A percentile compares a stretch with the other conserved stretches of the same genome.
Evolutionary conservation across 92 coral and sea anemone genomes (phyloP).

Genomic region (Scolanthus callimorphus): DNA sequence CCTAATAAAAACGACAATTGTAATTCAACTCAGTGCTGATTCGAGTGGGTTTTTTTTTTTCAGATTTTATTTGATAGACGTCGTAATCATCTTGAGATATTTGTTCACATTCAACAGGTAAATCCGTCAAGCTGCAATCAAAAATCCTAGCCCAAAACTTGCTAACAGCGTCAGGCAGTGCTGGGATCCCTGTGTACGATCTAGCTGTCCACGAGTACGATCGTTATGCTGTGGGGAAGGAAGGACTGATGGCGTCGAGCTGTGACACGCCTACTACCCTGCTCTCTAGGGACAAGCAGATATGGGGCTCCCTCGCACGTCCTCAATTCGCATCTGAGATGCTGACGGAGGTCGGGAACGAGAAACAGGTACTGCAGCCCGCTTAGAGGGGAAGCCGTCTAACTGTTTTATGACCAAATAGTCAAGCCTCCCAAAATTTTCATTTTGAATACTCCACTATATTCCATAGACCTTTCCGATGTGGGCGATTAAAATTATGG

Average conservation of each 20-base stretch:
- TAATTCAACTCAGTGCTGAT: too few relatives aligned
- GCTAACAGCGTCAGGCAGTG: slow-evolving; percentile 22
- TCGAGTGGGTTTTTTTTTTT: too few relatives aligned
- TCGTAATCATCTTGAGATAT: too few relatives aligned
- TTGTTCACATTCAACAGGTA: not conserved
- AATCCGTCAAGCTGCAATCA: slow-evolving; percentile 39
- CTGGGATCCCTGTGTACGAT: slow-evolving; percentile 66
- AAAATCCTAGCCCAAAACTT: slow-evolving; percentile 48
- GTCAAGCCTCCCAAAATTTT: too few relatives aligned
- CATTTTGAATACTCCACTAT: too few relatives aligned
- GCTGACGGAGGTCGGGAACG: too few relatives aligned
- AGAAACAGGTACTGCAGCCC: not conserved
- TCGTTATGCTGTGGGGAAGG: slow-evolving; percentile 83
- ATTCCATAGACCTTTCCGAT: too few relatives aligned
- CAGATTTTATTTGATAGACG: too few relatives aligned
- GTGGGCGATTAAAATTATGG: too few relatives aligned
- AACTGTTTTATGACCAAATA: too few relatives aligned
- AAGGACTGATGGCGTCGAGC: slow-evolving; percentile 71
- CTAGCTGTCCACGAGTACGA: slow-evolving; percentile 78
- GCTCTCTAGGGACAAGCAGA: slow-evolving; percentile 56
- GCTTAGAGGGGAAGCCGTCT: too few relatives aligned
- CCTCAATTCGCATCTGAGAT: slow-evolving; percentile 27
- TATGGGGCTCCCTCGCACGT: slow-evolving; percentile 65
- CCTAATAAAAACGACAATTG: too few relatives aligned
- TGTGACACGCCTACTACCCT: slow-evolving; percentile 51